Conservation (phyloP, 2,888 invertebrate genomes). For the Andricus quercusramuli region DNA sequence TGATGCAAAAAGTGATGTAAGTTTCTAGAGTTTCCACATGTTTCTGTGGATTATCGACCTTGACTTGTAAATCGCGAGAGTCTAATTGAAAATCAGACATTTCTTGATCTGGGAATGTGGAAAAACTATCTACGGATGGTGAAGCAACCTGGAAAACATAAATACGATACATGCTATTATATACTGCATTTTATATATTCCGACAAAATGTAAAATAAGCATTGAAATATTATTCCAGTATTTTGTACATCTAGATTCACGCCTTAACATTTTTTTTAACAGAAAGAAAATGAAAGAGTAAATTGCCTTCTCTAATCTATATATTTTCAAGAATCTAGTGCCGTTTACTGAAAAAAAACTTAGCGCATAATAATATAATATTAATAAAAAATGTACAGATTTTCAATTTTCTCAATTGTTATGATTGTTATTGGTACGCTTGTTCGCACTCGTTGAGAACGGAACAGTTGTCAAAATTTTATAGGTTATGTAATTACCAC, state of each 20-base stretch:
- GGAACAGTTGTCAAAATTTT: constrained; percentile 9
- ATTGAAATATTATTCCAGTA: neutral
- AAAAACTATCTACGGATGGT: constrained; percentile 82
- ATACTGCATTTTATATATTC: neutral
- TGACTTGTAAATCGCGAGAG: constrained; percentile 82
- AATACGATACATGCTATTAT: neutral
- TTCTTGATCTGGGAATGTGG: constrained; percentile 82
- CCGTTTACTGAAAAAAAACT: neutral
- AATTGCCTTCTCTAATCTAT: neutral
- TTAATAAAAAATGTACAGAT: neutral
- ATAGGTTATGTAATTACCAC: constrained; percentile 65
- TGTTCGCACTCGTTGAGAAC: neutral
- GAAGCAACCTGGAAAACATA: constrained; percentile 79
- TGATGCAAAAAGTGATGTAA: constrained; percentile 85
- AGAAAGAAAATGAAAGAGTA: no score
- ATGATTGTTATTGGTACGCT: neutral
- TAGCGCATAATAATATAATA: neutral
- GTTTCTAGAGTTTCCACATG: constrained; percentile 86
- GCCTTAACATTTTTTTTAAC: neutral
- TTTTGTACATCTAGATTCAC: neutral
- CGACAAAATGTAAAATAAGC: constrained; percentile 3
- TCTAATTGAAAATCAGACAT: constrained; percentile 81
- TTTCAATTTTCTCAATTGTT: neutral
- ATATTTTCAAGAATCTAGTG: neutral
- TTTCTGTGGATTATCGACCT: constrained; percentile 87